Evolutionary conservation across 37 sponge, comb jelly and placozoan genomes (phyloP).

Genomic region (Tethya wilhelma): DNA sequence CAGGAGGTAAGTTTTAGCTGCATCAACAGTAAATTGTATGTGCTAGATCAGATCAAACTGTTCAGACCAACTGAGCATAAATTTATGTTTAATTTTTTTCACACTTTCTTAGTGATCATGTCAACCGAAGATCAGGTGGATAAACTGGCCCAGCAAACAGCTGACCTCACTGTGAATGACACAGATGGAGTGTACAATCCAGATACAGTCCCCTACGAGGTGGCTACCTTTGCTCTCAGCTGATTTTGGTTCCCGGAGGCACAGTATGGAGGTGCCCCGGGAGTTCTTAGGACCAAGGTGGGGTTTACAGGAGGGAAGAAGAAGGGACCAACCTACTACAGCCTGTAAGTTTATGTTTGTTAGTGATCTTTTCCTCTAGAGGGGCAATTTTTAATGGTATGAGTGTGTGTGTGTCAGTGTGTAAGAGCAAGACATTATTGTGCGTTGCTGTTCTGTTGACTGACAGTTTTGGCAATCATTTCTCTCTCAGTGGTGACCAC

Average conservation of each 20-base stretch:
- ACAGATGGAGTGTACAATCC: slow-evolving; percentile 4
- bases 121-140: slow-evolving; percentile 5
- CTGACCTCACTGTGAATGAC: slow-evolving; percentile 6
- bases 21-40: no score
- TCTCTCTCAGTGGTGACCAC: slow-evolving; percentile 92
- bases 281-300: slow-evolving; percentile 90
- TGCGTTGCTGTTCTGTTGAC: background rate
- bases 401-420: background rate
- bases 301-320: slow-evolving; percentile 97
- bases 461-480: slow-evolving; percentile 66
- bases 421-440: background rate
- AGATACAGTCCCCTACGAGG: slow-evolving; percentile 47
- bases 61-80: no score
- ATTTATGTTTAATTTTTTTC: no score
- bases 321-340: slow-evolving; percentile 83
- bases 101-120: no score
- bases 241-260: slow-evolving; percentile 99
- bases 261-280: slow-evolving; percentile 94
- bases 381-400: background rate
- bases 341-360: slow-evolving; percentile 77
- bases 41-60: background rate
- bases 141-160: background rate
- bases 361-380: background rate
- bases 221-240: slow-evolving; percentile 96
- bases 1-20: background rate